These are phyloP conservation scores for Prosapia bicincta DNA, from an alignment of 2,888 invertebrate species.

Conservation along the genomic window DNA sequence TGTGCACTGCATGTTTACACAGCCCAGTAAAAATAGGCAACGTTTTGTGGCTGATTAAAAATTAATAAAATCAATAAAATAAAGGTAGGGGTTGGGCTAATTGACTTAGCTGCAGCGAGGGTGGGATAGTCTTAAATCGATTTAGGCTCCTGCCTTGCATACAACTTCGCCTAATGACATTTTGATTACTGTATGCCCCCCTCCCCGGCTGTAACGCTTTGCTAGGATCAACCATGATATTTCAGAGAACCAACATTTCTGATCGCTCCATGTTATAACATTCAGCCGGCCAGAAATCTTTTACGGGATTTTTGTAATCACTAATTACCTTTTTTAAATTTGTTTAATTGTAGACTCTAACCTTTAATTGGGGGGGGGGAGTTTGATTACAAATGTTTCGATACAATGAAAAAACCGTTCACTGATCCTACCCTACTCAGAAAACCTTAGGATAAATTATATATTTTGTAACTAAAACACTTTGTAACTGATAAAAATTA, in stretches of 20 bases:
- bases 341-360: too few species aligned
- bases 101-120: not conserved
- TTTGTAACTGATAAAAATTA: too few species aligned
- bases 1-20: too few species aligned
- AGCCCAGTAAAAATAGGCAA: not conserved
- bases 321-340: too few species aligned
- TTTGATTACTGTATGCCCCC: constrained; percentile 18
- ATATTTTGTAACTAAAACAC: too few species aligned
- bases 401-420: too few species aligned
- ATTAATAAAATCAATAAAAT: not conserved
- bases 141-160: constrained; percentile 4
- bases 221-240: not conserved
- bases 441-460: too few species aligned
- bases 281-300: too few species aligned
- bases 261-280: not conserved
- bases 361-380: too few species aligned
- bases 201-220: not conserved
- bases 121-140: not conserved
- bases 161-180: constrained; percentile 20
- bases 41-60: not conserved
- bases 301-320: too few species aligned
- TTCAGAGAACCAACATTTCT: not conserved
- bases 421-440: too few species aligned
- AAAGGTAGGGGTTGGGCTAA: not conserved
- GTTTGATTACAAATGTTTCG: too few species aligned